These are phyloP conservation scores for Gorsachius goisagi DNA, from an alignment of 2,113 vertebrate genomes.

Conservation along the genomic window DNA sequence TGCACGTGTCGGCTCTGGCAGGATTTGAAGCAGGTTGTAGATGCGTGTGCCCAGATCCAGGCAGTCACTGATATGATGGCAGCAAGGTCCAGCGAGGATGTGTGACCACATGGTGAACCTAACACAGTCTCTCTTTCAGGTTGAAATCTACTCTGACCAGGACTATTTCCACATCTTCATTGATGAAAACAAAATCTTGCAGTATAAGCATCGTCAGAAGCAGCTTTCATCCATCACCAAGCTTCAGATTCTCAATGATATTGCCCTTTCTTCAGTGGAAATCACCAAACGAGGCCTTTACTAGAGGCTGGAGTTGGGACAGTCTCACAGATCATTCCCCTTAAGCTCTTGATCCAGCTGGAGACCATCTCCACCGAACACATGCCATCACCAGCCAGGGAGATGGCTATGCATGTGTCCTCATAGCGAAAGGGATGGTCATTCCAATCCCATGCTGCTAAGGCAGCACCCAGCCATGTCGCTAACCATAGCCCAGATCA, in stretches of 20 bases:
- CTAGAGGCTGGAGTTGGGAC: neutral
- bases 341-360: neutral
- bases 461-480: neutral
- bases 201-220: slow-evolving; percentile 75
- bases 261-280: slow-evolving; percentile 77
- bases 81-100: neutral
- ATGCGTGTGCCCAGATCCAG: neutral
- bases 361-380: neutral
- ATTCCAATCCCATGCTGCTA: neutral
- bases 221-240: slow-evolving; percentile 75
- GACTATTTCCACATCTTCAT: slow-evolving; percentile 79
- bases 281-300: slow-evolving; percentile 71
- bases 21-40: neutral
- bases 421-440: neutral
- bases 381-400: neutral
- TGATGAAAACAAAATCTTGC: slow-evolving; percentile 73
- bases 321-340: neutral
- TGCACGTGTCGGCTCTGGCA: neutral
- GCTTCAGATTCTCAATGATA: slow-evolving; percentile 77
- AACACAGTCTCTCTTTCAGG: slow-evolving; percentile 55
- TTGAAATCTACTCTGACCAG: slow-evolving; percentile 79
- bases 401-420: accelerated
- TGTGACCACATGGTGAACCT: neutral
- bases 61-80: neutral
- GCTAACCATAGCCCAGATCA: neutral